Base-by-base conservation (phyloP, 2,113 vertebrate species). In the Holacanthus passer region DNA sequence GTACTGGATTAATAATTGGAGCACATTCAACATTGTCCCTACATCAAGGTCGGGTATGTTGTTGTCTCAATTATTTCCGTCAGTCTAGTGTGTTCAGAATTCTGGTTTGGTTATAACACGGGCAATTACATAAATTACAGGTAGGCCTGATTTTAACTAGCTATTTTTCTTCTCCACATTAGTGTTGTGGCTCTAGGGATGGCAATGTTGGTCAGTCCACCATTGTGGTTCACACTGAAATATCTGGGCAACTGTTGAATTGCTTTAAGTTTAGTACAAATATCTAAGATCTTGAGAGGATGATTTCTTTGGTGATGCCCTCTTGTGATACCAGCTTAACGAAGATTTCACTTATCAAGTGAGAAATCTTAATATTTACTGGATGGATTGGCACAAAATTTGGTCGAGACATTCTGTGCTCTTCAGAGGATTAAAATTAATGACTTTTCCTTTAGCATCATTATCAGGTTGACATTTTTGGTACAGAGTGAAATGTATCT, bases 1-100 rank as follows among this genome's bases (percentile, higher is more conserved):
- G 35, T 69, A 47, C 59, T 58, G 35, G 20, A 78, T 72, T 66
- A 50, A 41, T 77, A 43, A 77, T 11, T 45, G 3, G 11, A 55
- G 1, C 20, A 31, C 31, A 55, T 29, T 56, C 32, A 74, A 9
- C 20, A 17, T 48, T 20, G 50, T 14, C 9, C 12, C 5, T 43
- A 73, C 64, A 62, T 27, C 17, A 45, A 9, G 31, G 32, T 32
- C 20, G 22, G 17, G 47, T 11, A 20, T 39, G 5, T 37, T 62
- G 5, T n/a, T 65, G 16, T 17, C n/a, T 55, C n/a, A 70, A 22
- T 35, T 32, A 50, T 37, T 27, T 73, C 12, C 3, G 55, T 47
- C n/a, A 13, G 39, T 73, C 55, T 13, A 20, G 6, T 48, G 41
- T 73, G 71, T 48, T 35, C 4, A 35, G 35, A 32, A 24, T 24